Percentiles rank a stretch among this genome's conserved stretches.
Evolutionary conservation across 2,888 invertebrate genomes (phyloP).

Genomic region (Euphydryas editha): DNA sequence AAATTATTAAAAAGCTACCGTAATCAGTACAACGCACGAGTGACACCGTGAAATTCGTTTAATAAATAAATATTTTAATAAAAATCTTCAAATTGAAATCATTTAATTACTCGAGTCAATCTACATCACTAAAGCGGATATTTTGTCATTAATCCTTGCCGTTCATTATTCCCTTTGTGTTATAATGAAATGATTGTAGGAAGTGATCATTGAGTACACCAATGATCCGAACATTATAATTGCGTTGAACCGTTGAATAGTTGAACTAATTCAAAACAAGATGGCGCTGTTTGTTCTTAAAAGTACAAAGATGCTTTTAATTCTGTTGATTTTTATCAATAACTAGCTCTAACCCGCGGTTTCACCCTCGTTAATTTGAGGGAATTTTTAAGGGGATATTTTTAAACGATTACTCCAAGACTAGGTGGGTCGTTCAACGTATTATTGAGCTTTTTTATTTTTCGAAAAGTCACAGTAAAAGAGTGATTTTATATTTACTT

Average conservation of each 20-base stretch:
- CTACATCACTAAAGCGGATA: slow-evolving; percentile 66
- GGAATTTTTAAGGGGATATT: too few species aligned
- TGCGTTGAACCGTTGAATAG: slow-evolving; percentile 1
- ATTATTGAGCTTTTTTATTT: too few species aligned
- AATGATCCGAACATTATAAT: slow-evolving; percentile 20
- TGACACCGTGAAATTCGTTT: neutral
- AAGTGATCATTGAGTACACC: slow-evolving; percentile 51
- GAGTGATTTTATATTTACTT: too few species aligned
- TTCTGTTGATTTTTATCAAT: neutral
- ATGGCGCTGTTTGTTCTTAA: neutral
- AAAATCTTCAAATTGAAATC: neutral
- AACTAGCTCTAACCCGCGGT: too few species aligned
- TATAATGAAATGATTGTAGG: slow-evolving; percentile 74
- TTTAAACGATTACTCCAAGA: too few species aligned
- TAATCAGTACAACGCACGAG: too few species aligned
- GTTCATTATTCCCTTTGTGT: slow-evolving; percentile 54
- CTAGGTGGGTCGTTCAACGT: too few species aligned
- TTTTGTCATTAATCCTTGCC: slow-evolving; percentile 68
- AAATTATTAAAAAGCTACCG: too few species aligned
- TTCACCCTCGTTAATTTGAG: too few species aligned
- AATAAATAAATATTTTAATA: neutral
- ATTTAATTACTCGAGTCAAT: slow-evolving; percentile 53
- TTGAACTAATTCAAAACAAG: slow-evolving; percentile 1
- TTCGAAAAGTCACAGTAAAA: too few species aligned
- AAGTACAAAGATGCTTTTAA: neutral